Conservation (phyloP, 2,797 vertebrate species). For the Melanitta fusca region DNA sequence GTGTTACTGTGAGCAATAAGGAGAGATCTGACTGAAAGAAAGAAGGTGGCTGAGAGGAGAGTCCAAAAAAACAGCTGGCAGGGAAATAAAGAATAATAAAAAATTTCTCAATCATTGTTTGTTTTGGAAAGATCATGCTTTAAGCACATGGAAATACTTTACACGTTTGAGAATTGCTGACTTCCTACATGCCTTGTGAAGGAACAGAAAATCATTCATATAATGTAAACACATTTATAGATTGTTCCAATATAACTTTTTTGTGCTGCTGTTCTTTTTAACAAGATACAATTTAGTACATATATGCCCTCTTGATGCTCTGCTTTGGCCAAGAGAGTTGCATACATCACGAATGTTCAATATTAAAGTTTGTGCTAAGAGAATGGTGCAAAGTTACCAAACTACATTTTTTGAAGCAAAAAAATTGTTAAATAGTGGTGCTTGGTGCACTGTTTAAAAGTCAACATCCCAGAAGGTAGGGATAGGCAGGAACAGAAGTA, state of each 20-base stretch:
- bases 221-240: conserved; percentile 74
- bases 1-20: conserved; percentile 71
- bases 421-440: neutral
- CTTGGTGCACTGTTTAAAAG: conserved; percentile 13
- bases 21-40: conserved; percentile 65
- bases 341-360: neutral
- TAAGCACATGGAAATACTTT: conserved; percentile 83
- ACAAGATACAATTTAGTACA: conserved; percentile 42
- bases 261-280: conserved; percentile 61
- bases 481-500: neutral
- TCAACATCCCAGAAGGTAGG: neutral
- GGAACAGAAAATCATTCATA: conserved; percentile 77
- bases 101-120: conserved; percentile 74
- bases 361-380: neutral
- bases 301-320: conserved; percentile 48
- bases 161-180: conserved; percentile 77
- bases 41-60: conserved; percentile 62
- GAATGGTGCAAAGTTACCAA: neutral
- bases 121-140: conserved; percentile 77
- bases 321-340: conserved; percentile 28
- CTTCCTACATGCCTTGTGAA: conserved; percentile 76
- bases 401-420: neutral
- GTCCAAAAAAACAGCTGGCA: conserved; percentile 70
- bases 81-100: conserved; percentile 75
- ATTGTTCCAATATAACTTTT: conserved; percentile 73